Conservation (phyloP, 2,888 invertebrate species). For the Aelia acuminata region DNA sequence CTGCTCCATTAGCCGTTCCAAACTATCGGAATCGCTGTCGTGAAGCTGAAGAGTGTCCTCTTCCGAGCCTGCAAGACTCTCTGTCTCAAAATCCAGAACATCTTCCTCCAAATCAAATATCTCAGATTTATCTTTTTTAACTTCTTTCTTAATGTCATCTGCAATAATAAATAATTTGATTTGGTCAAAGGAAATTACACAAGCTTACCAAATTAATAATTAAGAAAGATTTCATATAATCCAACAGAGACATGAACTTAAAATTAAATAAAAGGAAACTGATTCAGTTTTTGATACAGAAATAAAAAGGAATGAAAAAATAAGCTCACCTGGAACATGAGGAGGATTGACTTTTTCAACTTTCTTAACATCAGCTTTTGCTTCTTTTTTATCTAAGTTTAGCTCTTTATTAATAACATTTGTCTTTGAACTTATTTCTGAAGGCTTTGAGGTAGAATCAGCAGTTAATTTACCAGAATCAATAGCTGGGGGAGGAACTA, state of each 20-base stretch:
- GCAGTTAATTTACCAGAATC: constrained; percentile 34
- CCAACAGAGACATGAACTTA: too few relatives aligned
- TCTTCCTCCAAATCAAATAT: constrained; percentile 66
- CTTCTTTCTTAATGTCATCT: constrained; percentile 50
- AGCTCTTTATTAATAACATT: not conserved
- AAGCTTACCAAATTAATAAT: too few relatives aligned
- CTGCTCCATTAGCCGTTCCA: constrained; percentile 64
- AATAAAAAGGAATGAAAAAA: not conserved
- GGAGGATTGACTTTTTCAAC: not conserved
- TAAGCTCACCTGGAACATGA: not conserved
- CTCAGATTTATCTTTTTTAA: constrained; percentile 55
- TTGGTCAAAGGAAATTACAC: too few relatives aligned
- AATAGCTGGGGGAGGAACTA: constrained; percentile 16
- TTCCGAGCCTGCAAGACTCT: constrained; percentile 68
- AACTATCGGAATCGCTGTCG: constrained; percentile 62
- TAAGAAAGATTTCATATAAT: too few relatives aligned
- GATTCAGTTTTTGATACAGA: too few relatives aligned
- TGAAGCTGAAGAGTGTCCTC: constrained; percentile 61
- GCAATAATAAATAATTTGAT: not conserved
- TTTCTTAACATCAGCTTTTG: not conserved
- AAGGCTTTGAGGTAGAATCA: not conserved
- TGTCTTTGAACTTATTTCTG: not conserved
- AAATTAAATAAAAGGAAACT: too few relatives aligned
- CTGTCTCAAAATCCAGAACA: constrained; percentile 66
- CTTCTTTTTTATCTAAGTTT: not conserved